phyloP scores from a whole-genome alignment of 1,140 invertebrate species.

The Aphidius gifuensis region DNA sequence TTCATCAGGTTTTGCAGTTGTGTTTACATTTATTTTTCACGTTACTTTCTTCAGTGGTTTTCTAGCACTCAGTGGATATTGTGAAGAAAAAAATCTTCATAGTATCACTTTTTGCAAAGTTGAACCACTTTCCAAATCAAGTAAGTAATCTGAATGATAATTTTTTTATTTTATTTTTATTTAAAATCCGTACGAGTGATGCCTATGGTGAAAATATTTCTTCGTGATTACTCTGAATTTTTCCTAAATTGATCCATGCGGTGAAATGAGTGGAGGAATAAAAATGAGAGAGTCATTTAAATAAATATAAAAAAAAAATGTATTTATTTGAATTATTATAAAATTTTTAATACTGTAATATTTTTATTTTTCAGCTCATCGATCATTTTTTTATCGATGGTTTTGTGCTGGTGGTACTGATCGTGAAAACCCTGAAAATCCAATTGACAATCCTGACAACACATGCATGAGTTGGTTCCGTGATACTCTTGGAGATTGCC shows the following conservation, averaged over 20 bases:
- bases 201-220: too few species aligned
- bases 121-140: slow-evolving; percentile 69
- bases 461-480: slow-evolving; percentile 86
- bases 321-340: too few species aligned
- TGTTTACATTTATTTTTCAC: slow-evolving; percentile 93
- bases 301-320: too few species aligned
- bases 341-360: not conserved
- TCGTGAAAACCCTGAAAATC: slow-evolving; percentile 78
- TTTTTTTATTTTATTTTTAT: too few species aligned
- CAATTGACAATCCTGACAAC: slow-evolving; percentile 82
- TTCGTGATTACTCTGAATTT: too few species aligned
- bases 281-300: too few species aligned
- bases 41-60: slow-evolving; percentile 92
- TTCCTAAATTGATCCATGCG: too few species aligned
- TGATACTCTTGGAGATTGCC: slow-evolving; percentile 71
- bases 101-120: slow-evolving; percentile 77
- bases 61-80: slow-evolving; percentile 86
- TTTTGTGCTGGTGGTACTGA: slow-evolving; percentile 84
- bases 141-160: slow-evolving; percentile 45
- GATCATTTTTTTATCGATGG: slow-evolving; percentile 74
- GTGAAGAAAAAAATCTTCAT: slow-evolving; percentile 81
- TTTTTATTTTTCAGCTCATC: slow-evolving; percentile 38
- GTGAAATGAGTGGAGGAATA: too few species aligned
- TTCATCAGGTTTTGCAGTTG: slow-evolving; percentile 76
- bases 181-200: too few species aligned